These are phyloP conservation scores for Oryctes rhinoceros DNA, from an alignment of 1,140 invertebrate genomes.

Conservation along the genomic window DNA sequence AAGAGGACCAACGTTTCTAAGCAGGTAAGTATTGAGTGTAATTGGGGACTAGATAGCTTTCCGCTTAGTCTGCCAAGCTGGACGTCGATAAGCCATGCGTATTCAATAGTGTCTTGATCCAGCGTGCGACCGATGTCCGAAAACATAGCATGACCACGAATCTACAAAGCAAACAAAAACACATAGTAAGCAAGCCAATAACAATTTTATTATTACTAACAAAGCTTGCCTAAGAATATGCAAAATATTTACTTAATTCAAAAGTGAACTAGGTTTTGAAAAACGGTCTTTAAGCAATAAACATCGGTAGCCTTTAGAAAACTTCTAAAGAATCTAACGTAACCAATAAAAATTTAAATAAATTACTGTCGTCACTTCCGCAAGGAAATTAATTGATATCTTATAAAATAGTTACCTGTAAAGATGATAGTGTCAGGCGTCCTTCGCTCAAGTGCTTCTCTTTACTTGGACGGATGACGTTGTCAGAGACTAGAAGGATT, in stretches of 20 bases:
- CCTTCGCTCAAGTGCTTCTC: conserved; percentile 87
- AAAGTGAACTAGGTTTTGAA: too few species aligned
- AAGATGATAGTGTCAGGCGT: conserved; percentile 86
- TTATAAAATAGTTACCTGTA: conserved; percentile 72
- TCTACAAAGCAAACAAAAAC: conserved; percentile 59
- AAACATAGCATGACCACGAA: conserved; percentile 97
- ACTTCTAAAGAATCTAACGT: too few species aligned
- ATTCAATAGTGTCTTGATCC: conserved; percentile 95
- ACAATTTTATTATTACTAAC: too few species aligned
- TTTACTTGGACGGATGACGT: conserved; percentile 69
- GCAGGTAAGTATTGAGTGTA: conserved; percentile 86
- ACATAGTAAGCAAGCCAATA: too few species aligned
- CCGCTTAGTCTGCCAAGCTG: conserved; percentile 84
- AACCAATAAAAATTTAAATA: too few species aligned
- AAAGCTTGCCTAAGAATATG: too few species aligned
- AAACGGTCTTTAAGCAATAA: too few species aligned
- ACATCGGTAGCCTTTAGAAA: too few species aligned
- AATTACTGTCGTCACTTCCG: too few species aligned
- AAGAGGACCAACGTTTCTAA: conserved; percentile 90
- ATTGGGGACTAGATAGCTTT: conserved; percentile 79
- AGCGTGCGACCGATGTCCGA: conserved; percentile 88
- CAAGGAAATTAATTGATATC: too few species aligned
- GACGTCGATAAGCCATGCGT: conserved; percentile 91
- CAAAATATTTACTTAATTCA: too few species aligned
- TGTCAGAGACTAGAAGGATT: conserved; percentile 81